These are phyloP conservation scores for Gila robusta DNA, from an alignment of 2,797 vertebrate species.

Conservation along the genomic window DNA sequence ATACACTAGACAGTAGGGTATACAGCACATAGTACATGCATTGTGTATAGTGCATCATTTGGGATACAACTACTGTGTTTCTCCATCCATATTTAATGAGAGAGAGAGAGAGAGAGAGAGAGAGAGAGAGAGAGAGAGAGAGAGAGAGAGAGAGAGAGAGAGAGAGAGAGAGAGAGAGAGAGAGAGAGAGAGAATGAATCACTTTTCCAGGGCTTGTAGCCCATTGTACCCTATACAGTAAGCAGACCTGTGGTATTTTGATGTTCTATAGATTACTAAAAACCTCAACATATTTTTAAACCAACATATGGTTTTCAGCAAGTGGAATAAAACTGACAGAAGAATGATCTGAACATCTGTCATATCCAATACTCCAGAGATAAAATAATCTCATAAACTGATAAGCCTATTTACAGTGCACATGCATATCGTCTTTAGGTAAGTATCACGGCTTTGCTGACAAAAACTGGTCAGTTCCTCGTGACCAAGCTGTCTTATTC, in stretches of 20 bases:
- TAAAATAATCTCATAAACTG: background rate
- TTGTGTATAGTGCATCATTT: background rate
- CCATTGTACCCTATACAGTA: background rate
- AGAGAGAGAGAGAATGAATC: background rate
- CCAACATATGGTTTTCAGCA: background rate
- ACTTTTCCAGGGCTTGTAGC: background rate
- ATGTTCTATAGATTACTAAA: background rate
- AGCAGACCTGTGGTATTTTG: background rate
- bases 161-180: too few relatives aligned
- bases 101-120: too few relatives aligned
- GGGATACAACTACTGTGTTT: background rate
- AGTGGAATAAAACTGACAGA: background rate
- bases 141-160: background rate
- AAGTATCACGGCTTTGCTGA: background rate
- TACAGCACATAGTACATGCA: background rate
- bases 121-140: too few relatives aligned
- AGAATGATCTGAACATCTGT: slow-evolving; percentile 10
- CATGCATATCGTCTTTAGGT: background rate
- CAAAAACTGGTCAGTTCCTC: background rate
- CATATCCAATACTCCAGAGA: background rate
- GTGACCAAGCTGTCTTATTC: slow-evolving; percentile 9
- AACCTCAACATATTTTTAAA: background rate
- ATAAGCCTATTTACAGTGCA: background rate
- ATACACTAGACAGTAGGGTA: background rate
- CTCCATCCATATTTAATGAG: too few relatives aligned